Percentiles rank a stretch among this genome's conserved stretches.
Evolutionary conservation across 2,113 vertebrate species (phyloP).

Genomic region (Puffinus mauretanicus): DNA sequence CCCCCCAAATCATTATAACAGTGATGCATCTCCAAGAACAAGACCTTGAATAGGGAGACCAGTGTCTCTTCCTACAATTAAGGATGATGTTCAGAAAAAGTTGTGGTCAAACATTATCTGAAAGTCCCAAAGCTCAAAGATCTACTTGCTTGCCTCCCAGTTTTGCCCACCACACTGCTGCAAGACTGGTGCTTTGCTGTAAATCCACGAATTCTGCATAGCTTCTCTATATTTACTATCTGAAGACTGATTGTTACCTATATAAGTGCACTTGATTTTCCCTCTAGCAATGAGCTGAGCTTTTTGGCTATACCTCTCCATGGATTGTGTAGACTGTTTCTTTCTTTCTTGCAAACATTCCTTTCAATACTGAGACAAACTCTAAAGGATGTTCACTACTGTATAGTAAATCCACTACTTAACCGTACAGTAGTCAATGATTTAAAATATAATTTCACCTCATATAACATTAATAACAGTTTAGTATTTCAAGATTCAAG

Average conservation of each 20-base stretch:
- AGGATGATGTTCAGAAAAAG: not conserved
- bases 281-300: not conserved
- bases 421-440: not conserved
- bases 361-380: not conserved
- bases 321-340: not conserved
- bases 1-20: not conserved
- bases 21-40: not conserved
- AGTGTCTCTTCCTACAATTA: not conserved
- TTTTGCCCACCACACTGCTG: not conserved
- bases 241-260: not conserved
- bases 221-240: not conserved
- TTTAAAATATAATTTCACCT: not conserved
- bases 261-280: not conserved
- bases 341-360: not conserved
- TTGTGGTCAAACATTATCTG: not conserved
- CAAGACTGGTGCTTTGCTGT: not conserved
- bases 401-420: not conserved
- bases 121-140: not conserved
- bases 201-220: not conserved
- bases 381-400: not conserved
- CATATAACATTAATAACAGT: not conserved
- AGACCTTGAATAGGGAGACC: not conserved
- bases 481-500: not conserved
- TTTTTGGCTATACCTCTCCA: not conserved
- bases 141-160: not conserved